phyloP scores from a whole-genome alignment of 2,888 invertebrate genomes.

The Brachypterus glaber region DNA sequence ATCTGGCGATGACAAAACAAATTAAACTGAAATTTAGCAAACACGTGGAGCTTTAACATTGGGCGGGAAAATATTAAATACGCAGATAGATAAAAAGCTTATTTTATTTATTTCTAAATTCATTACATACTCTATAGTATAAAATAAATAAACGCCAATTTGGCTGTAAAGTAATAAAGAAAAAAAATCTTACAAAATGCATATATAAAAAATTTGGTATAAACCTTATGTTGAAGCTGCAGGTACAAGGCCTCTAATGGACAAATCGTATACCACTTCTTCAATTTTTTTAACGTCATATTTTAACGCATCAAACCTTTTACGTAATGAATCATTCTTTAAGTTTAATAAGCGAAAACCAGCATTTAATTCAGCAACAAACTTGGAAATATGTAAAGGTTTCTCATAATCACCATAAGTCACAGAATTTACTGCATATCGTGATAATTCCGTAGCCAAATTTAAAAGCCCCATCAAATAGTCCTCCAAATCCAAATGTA shows the following conservation, averaged over 20 bases:
- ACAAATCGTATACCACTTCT: conserved; percentile 81
- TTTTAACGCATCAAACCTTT: conserved; percentile 77
- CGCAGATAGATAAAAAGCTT: no score
- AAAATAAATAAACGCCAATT: no score
- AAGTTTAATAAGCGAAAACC: conserved; percentile 83
- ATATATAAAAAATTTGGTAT: no score
- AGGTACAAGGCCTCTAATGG: conserved; percentile 63
- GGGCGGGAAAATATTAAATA: no score
- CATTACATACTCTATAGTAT: no score
- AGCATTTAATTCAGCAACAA: conserved; percentile 78
- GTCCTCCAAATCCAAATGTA: conserved; percentile 86
- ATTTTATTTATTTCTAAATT: no score
- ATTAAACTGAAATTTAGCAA: no score
- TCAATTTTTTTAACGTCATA: conserved; percentile 93
- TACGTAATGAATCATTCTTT: conserved; percentile 81
- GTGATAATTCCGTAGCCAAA: conserved; percentile 73
- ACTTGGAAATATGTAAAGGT: conserved; percentile 74
- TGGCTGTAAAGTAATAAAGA: no score
- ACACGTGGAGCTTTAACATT: no score
- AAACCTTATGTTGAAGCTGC: no score
- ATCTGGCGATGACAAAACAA: no score
- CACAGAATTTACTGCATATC: conserved; percentile 76
- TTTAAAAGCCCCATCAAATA: conserved; percentile 76
- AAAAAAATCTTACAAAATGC: no score
- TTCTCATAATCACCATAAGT: conserved; percentile 74